Evolutionary conservation across 2,888 invertebrate species (phyloP).

Genomic region (Phytoseiulus persimilis): DNA sequence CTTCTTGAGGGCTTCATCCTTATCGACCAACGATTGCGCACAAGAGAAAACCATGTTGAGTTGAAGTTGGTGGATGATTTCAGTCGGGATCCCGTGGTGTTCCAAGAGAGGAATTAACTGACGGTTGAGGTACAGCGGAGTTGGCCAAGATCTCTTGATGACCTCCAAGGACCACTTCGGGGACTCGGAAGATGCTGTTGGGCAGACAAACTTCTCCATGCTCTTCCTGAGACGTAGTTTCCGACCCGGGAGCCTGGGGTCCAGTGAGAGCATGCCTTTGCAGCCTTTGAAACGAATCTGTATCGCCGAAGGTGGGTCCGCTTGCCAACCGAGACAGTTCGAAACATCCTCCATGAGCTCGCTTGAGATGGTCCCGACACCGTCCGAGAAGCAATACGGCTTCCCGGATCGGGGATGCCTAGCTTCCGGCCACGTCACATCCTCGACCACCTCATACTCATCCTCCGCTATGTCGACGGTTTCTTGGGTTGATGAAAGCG

Average conservation of each 20-base stretch:
- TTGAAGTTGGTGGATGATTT: conserved; percentile 41
- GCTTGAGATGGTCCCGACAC: conserved; percentile 41
- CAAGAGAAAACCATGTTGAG: not conserved
- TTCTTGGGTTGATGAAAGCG: conserved; percentile 47
- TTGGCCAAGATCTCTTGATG: conserved; percentile 35
- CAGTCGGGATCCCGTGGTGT: conserved; percentile 42
- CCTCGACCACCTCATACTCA: not conserved
- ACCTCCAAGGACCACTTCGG: conserved; percentile 38
- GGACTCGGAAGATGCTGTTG: not conserved
- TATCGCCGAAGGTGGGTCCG: conserved; percentile 16
- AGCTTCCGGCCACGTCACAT: conserved; percentile 15
- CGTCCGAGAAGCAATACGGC: conserved; percentile 40
- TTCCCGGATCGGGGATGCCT: not conserved
- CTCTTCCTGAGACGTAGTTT: conserved; percentile 37
- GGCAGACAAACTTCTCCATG: conserved; percentile 41
- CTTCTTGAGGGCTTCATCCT: not conserved
- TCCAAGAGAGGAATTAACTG: conserved; percentile 44
- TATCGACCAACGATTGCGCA: not conserved
- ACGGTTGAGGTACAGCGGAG: conserved; percentile 42
- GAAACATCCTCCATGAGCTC: not conserved
- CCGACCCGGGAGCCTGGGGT: conserved; percentile 34
- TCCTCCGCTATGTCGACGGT: not conserved
- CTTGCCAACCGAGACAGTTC: not conserved
- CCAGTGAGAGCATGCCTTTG: conserved; percentile 40
- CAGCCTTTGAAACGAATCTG: conserved; percentile 40